phyloP scores from a whole-genome alignment of 2,113 vertebrate species.

The Phyllopteryx taeniolatus region DNA sequence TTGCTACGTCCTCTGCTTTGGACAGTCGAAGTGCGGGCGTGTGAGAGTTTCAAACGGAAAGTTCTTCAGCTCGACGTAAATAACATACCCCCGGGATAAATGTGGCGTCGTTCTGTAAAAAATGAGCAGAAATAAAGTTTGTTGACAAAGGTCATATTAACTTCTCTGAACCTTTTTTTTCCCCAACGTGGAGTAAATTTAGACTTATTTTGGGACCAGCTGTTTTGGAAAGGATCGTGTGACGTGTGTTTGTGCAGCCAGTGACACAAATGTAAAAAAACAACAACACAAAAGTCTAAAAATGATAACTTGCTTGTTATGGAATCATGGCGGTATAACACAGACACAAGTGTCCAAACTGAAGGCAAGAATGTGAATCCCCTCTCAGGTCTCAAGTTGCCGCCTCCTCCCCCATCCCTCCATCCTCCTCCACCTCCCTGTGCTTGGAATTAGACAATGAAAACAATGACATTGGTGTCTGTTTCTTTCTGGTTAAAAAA shows the following conservation, averaged over 20 bases:
- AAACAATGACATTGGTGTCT: constrained; percentile 73
- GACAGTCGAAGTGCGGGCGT: constrained; percentile 33
- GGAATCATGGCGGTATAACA: neutral
- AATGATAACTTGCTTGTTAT: neutral
- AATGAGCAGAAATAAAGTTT: constrained; percentile 41
- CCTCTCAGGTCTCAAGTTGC: constrained; percentile 41
- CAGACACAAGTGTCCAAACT: neutral
- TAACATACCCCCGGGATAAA: constrained; percentile 52
- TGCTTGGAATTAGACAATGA: constrained; percentile 69
- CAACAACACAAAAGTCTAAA: neutral
- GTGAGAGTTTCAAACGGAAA: constrained; percentile 61
- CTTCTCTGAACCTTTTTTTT: constrained; percentile 49
- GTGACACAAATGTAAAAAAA: neutral
- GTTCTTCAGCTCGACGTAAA: constrained; percentile 57
- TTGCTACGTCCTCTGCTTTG: too few relatives aligned
- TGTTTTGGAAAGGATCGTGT: neutral
- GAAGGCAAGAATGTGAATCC: constrained; percentile 47
- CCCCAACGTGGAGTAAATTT: constrained; percentile 49
- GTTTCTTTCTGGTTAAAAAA: constrained; percentile 54
- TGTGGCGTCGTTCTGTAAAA: constrained; percentile 43
- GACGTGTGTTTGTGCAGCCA: constrained; percentile 15
- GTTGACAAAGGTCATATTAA: constrained; percentile 55
- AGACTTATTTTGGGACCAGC: constrained; percentile 44
- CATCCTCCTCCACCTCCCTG: constrained; percentile 45
- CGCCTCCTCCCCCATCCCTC: constrained; percentile 21